Percentiles rank a stretch among this genome's conserved stretches.
Conservation (phyloP, 2,113 vertebrate species). For the Gobiocypris rarus region DNA sequence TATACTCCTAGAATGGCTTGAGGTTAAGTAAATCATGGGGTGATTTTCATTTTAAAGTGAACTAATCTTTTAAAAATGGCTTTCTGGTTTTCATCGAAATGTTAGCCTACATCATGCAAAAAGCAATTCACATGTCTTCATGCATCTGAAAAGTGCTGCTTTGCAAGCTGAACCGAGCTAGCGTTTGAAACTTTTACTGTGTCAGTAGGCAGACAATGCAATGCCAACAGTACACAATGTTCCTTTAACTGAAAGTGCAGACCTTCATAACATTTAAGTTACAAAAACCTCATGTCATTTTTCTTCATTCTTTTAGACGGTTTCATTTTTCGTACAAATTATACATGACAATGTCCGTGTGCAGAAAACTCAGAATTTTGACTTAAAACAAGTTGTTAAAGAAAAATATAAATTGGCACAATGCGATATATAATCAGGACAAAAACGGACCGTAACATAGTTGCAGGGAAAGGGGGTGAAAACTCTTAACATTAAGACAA, state of each 20-base stretch:
- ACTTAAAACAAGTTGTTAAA: neutral
- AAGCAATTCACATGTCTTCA: neutral
- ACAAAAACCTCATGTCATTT: neutral
- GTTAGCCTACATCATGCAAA: neutral
- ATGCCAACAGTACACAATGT: conserved; percentile 37
- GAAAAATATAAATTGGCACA: neutral
- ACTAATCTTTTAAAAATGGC: no score
- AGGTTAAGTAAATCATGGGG: no score
- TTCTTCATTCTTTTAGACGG: neutral
- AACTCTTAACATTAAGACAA: no score
- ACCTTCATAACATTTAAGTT: neutral
- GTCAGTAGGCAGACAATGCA: conserved; percentile 23
- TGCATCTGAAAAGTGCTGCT: conserved; percentile 6
- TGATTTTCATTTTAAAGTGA: no score
- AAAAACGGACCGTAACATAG: conserved; percentile 13
- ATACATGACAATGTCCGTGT: neutral
- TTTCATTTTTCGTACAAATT: no score
- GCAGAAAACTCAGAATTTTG: neutral
- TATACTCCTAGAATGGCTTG: no score
- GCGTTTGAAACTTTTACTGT: neutral
- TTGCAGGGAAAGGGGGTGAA: neutral
- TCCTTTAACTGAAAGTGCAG: conserved; percentile 10
- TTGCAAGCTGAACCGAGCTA: neutral
- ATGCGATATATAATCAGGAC: neutral
- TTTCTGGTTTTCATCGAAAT: no score